Conservation (phyloP, 2,113 vertebrate genomes). For the Mesembrinibis cayennensis region DNA sequence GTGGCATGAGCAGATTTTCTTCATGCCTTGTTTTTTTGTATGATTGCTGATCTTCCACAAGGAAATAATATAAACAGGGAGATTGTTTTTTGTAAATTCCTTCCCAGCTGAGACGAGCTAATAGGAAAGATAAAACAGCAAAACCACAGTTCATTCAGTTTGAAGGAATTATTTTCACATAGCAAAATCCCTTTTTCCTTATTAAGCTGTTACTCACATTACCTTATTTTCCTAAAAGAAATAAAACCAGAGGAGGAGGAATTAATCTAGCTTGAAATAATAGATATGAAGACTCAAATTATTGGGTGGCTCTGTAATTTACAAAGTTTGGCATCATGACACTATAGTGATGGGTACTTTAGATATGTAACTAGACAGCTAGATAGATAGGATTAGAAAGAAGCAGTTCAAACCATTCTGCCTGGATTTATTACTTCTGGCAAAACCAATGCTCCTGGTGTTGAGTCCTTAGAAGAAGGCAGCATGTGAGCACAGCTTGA, state of each 20-base stretch:
- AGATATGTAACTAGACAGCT: not conserved
- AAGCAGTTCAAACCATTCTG: not conserved
- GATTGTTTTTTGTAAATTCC: not conserved
- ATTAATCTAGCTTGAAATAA: not conserved
- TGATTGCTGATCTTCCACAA: not conserved
- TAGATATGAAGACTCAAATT: not conserved
- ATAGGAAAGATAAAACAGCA: not conserved
- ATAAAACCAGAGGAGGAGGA: not conserved
- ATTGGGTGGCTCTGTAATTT: not conserved
- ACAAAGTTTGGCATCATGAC: not conserved
- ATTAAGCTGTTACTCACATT: not conserved
- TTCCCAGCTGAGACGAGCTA: not conserved
- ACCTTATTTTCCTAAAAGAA: not conserved
- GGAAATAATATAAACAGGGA: not conserved
- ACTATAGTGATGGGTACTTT: not conserved
- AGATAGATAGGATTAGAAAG: not conserved
- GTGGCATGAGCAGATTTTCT: not conserved
- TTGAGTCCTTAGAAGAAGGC: not conserved
- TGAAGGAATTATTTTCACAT: not conserved
- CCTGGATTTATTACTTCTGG: not conserved
- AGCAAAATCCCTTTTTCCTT: not conserved
- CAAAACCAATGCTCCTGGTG: not conserved
- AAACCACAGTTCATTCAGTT: not conserved
- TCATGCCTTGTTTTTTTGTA: not conserved
- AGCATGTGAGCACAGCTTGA: slow-evolving; percentile 54